Conservation (phyloP, 1,140 invertebrate species). For the Lordiphosa clarofinis region DNA sequence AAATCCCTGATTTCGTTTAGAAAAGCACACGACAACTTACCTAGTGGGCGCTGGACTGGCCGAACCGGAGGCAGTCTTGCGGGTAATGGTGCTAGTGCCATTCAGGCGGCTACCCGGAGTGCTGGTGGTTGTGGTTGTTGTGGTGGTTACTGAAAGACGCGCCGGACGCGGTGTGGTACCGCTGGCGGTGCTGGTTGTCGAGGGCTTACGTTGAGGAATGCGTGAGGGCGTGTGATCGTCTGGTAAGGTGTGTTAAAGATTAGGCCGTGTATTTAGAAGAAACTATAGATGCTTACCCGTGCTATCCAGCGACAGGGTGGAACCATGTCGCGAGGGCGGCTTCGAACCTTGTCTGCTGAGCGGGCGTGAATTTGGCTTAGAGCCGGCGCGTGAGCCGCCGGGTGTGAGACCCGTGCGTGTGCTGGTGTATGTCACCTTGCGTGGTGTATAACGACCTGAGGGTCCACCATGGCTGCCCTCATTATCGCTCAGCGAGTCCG, state of each 20-base stretch:
- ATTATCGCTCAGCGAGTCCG: conserved; percentile 92
- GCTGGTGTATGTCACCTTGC: conserved; percentile 83
- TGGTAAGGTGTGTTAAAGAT: conserved; percentile 49
- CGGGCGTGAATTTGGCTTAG: conserved; percentile 88
- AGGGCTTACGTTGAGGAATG: conserved; percentile 85
- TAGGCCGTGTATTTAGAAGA: not conserved
- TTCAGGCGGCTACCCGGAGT: conserved; percentile 80
- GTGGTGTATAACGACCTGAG: conserved; percentile 81
- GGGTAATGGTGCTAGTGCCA: conserved; percentile 81
- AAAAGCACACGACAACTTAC: conserved; percentile 78
- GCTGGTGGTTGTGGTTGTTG: conserved; percentile 72
- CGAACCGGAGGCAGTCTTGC: conserved; percentile 87
- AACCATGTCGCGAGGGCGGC: conserved; percentile 95
- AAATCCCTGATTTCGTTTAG: not conserved
- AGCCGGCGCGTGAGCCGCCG: conserved; percentile 86
- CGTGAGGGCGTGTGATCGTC: conserved; percentile 87
- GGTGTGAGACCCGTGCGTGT: conserved; percentile 82
- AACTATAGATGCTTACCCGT: conserved; percentile 83
- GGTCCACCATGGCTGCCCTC: conserved; percentile 85
- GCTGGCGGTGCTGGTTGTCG: conserved; percentile 82
- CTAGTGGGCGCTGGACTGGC: conserved; percentile 85
- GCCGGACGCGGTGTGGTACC: conserved; percentile 81
- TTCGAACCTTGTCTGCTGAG: conserved; percentile 91
- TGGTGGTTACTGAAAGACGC: conserved; percentile 80
- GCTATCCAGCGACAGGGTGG: conserved; percentile 93